phyloP scores from a whole-genome alignment of 2,797 vertebrate genomes.

The Zalophus californianus region DNA sequence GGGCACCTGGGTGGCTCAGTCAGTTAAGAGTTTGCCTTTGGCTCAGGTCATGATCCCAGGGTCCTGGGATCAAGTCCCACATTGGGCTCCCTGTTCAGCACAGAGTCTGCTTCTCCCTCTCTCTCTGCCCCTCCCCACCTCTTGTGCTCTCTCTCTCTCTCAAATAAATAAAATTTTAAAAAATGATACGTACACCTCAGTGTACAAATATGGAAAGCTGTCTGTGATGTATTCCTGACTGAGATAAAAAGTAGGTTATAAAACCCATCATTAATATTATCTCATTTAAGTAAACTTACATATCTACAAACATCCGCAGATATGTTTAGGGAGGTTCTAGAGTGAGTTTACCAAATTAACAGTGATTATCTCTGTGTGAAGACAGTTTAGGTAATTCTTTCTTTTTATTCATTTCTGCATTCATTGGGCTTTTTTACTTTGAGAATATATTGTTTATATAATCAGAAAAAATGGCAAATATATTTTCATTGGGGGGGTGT shows the following conservation, averaged over 20 bases:
- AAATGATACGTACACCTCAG: background rate
- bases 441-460: background rate
- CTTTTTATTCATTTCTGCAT: background rate
- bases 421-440: conserved; percentile 2
- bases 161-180: background rate
- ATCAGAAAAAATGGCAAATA: background rate
- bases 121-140: too few relatives aligned
- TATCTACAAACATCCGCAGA: background rate
- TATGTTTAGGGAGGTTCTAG: background rate
- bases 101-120: too few relatives aligned
- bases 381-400: background rate
- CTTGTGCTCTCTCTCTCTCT: too few relatives aligned
- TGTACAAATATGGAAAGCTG: background rate
- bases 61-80: too few relatives aligned
- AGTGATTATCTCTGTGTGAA: background rate
- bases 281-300: background rate
- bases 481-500: background rate
- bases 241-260: background rate
- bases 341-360: background rate
- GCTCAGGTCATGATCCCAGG: too few relatives aligned
- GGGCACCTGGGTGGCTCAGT: too few relatives aligned
- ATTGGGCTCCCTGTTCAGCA: too few relatives aligned
- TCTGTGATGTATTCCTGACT: background rate
- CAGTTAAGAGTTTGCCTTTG: too few relatives aligned
- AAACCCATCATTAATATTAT: background rate